A percentile compares a stretch with the other conserved stretches of the same genome.
These are phyloP conservation scores for Anastrepha ludens DNA, from an alignment of 1,140 invertebrate genomes.

Conservation along the genomic window DNA sequence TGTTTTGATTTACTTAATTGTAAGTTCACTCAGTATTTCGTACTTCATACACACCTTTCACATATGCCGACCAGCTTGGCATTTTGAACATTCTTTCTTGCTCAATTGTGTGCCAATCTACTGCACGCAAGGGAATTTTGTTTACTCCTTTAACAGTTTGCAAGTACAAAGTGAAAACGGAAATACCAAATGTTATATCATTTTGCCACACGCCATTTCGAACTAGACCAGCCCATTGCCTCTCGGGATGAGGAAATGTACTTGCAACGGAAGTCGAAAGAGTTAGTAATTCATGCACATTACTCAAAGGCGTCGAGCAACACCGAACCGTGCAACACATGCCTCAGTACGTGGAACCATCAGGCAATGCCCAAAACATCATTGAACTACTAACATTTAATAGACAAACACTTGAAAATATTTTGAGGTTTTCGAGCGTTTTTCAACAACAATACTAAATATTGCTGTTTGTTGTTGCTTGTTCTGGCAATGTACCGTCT, in stretches of 20 bases:
- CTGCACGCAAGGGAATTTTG: not conserved
- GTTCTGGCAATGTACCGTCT: not conserved
- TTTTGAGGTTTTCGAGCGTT: slow-evolving; percentile 8
- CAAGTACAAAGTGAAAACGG: slow-evolving; percentile 43
- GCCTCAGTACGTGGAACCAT: not conserved
- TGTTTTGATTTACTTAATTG: not conserved
- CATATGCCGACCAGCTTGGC: not conserved
- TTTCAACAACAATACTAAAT: not conserved
- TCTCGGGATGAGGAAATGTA: not conserved
- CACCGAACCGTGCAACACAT: slow-evolving; percentile 29
- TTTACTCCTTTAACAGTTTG: not conserved
- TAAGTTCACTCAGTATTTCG: not conserved
- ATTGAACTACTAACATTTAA: not conserved
- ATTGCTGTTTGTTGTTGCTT: not conserved
- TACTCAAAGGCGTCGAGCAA: slow-evolving; percentile 41
- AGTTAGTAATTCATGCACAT: slow-evolving; percentile 48
- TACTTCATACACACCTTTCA: not conserved
- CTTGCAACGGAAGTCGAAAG: slow-evolving; percentile 38
- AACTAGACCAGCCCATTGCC: not conserved
- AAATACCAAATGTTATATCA: slow-evolving; percentile 52
- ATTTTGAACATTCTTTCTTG: not conserved
- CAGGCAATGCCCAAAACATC: not conserved
- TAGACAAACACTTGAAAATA: not conserved
- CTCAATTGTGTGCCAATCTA: not conserved
- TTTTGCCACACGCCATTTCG: slow-evolving; percentile 26